These are phyloP conservation scores for Penaeus indicus DNA, from an alignment of 1,140 invertebrate genomes.

Conservation along the genomic window DNA sequence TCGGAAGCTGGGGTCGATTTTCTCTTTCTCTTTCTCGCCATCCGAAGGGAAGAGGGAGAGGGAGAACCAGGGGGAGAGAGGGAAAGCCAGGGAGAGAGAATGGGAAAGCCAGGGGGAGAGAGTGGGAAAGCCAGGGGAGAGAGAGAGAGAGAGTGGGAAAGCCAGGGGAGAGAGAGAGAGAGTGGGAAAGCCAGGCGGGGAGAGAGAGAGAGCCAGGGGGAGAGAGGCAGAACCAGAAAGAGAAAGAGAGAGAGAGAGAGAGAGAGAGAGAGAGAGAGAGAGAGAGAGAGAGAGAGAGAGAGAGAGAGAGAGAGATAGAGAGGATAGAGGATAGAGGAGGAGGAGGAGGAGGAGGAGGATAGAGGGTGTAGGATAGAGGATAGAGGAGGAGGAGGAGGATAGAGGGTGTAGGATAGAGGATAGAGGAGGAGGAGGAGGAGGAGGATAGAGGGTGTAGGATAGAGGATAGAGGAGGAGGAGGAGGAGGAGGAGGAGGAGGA, in stretches of 20 bases:
- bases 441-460: background rate
- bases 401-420: background rate
- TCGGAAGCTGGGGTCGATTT: background rate
- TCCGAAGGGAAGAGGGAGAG: background rate
- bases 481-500: too few relatives aligned
- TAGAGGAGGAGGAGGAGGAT: background rate
- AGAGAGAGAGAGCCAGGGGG: too few relatives aligned
- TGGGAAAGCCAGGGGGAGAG: background rate
- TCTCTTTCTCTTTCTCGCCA: too few relatives aligned
- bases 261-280: too few relatives aligned
- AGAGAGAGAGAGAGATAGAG: background rate
- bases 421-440: background rate
- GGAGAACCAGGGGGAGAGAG: background rate
- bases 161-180: background rate
- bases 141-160: background rate
- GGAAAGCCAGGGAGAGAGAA: background rate
- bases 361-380: background rate
- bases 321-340: background rate
- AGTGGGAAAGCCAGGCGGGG: background rate
- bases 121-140: background rate
- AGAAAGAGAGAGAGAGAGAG: too few relatives aligned
- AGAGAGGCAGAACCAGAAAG: too few relatives aligned
- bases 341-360: background rate
- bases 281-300: too few relatives aligned
- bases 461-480: background rate